Evolutionary conservation across 2,113 vertebrate genomes (phyloP).

Genomic region (Chrysemys picta): DNA sequence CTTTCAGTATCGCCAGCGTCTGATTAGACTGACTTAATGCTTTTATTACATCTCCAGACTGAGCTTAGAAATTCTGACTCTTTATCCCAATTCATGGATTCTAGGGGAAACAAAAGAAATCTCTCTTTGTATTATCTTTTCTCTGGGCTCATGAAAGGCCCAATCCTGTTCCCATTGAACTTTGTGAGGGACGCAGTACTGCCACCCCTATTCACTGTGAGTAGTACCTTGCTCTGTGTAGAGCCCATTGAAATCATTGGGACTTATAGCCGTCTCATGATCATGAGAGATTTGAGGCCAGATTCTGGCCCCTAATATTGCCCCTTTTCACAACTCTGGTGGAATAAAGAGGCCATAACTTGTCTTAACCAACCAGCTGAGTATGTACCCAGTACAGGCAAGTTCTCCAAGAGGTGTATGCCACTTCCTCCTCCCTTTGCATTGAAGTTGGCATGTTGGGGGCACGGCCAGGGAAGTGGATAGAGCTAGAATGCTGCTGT

Average conservation of each 20-base stretch:
- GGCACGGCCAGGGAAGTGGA: no score
- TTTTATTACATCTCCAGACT: not conserved
- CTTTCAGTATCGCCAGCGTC: not conserved
- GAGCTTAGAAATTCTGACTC: not conserved
- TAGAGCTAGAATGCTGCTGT: no score
- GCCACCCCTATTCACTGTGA: not conserved
- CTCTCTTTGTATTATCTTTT: not conserved
- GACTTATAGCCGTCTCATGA: not conserved
- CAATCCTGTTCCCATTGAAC: not conserved
- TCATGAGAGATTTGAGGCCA: not conserved
- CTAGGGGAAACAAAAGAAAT: not conserved
- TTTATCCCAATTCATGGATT: not conserved
- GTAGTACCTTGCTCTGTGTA: not conserved
- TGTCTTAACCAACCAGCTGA: fast-evolving
- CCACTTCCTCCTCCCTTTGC: not conserved
- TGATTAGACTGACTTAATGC: not conserved
- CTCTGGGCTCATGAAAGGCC: not conserved
- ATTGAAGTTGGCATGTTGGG: not conserved
- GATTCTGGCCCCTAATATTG: not conserved
- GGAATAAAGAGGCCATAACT: not conserved
- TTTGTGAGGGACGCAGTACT: not conserved
- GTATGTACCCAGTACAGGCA: not conserved
- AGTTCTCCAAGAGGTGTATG: not conserved
- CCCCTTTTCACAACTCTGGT: not conserved
- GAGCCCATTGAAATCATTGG: not conserved